Percentiles rank a stretch among this genome's conserved stretches.
phyloP scores from a whole-genome alignment of 2,797 vertebrate species.

The Paramormyrops hopkinsi region DNA sequence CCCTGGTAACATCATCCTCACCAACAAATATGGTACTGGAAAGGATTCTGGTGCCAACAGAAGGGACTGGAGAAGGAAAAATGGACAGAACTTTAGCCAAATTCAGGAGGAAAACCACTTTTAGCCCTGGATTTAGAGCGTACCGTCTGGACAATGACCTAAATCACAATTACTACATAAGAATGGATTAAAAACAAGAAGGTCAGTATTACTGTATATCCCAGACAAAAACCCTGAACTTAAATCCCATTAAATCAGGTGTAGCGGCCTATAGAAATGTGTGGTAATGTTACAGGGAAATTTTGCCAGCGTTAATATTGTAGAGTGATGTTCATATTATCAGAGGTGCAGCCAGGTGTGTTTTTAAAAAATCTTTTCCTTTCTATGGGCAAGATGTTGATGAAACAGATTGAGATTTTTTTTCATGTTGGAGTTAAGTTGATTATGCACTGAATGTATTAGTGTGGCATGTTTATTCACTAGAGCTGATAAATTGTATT shows the following conservation, averaged over 20 bases:
- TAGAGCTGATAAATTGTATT: no score
- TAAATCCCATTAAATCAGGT: neutral
- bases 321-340: neutral
- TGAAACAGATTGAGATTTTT: neutral
- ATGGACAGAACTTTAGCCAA: neutral
- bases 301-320: neutral
- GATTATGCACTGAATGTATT: no score
- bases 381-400: neutral
- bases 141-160: neutral
- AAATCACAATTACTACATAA: neutral
- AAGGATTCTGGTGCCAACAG: neutral
- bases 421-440: neutral
- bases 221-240: neutral
- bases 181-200: neutral
- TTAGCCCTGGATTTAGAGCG: neutral
- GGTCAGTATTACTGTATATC: neutral
- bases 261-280: neutral
- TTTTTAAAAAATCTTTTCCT: neutral
- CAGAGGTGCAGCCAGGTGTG: neutral
- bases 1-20: neutral
- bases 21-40: neutral
- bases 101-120: neutral
- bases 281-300: neutral
- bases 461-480: no score
- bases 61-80: neutral